Conservation (phyloP, 2,113 vertebrate genomes). For the rabbit (Oryctolagus cuniculus) region DNA sequence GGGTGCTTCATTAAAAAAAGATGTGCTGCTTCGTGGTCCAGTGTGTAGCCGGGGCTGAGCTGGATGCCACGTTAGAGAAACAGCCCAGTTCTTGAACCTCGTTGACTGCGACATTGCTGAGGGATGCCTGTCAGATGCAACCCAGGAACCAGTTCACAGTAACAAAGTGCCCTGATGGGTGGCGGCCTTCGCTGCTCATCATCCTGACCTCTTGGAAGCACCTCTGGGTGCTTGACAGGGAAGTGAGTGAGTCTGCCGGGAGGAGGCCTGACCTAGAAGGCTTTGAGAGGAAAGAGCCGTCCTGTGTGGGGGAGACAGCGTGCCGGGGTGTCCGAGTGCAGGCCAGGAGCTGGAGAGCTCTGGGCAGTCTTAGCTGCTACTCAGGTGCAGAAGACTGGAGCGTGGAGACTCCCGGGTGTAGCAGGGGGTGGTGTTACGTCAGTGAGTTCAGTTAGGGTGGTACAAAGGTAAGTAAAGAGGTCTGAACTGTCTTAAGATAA, state of each 20-base stretch:
- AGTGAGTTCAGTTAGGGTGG: neutral
- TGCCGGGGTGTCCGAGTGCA: neutral
- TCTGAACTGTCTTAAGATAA: neutral
- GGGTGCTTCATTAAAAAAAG: neutral
- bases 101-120: neutral
- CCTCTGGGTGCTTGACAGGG: neutral
- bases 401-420: rapidly evolving
- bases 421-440: neutral
- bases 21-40: neutral
- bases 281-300: neutral
- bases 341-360: neutral
- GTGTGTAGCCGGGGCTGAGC: neutral
- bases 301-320: too few species aligned
- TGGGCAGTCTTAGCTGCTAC: neutral
- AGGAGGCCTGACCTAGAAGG: neutral
- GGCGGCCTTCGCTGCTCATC: neutral
- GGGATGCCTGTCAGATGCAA: neutral
- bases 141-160: neutral
- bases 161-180: neutral
- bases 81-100: neutral
- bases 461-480: neutral
- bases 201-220: neutral
- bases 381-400: neutral
- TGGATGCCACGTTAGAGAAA: neutral
- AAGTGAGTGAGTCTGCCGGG: neutral